A percentile compares a stretch with the other conserved stretches of the same genome.
Evolutionary conservation across 37 sponge, comb jelly and placozoan genomes (phyloP).

Genomic region (Chondrilla cf. caribensis): DNA sequence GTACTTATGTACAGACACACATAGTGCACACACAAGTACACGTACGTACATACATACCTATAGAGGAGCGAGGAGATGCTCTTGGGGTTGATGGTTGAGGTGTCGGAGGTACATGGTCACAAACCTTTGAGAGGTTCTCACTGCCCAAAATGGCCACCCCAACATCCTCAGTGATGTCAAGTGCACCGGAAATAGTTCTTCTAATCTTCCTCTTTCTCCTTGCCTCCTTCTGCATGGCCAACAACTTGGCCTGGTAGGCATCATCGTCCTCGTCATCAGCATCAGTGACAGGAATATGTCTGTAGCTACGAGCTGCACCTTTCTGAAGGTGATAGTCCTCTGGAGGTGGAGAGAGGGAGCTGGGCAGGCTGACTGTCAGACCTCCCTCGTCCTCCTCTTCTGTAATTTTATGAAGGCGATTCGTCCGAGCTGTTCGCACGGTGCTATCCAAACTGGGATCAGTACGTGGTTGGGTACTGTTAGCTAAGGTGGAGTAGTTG

Average conservation of each 20-base stretch:
- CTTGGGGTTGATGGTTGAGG: neutral
- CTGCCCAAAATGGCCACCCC: conserved; percentile 58
- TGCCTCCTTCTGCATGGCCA: neutral
- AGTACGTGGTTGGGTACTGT: neutral
- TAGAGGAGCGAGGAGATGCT: too few relatives aligned
- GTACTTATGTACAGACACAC: too few relatives aligned
- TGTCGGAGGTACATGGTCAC: conserved; percentile 30
- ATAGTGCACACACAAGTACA: too few relatives aligned
- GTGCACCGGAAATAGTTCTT: conserved; percentile 65
- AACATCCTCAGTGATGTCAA: conserved; percentile 66
- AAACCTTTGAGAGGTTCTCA: conserved; percentile 45
- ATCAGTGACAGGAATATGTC: neutral
- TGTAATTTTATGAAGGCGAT: neutral
- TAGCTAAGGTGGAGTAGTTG: neutral
- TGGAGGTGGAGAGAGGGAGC: neutral
- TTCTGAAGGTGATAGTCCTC: neutral
- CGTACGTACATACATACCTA: too few relatives aligned
- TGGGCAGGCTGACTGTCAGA: neutral
- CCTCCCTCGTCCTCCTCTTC: neutral
- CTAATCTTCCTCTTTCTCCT: conserved; percentile 19
- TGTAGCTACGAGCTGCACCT: neutral
- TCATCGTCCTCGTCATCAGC: neutral
- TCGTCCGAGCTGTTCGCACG: too few relatives aligned
- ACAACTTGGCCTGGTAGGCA: neutral
- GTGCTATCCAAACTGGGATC: neutral